A percentile compares a stretch with the other conserved stretches of the same genome.
Conservation (phyloP, 2,888 invertebrate species). For the Tiliacea citrago region DNA sequence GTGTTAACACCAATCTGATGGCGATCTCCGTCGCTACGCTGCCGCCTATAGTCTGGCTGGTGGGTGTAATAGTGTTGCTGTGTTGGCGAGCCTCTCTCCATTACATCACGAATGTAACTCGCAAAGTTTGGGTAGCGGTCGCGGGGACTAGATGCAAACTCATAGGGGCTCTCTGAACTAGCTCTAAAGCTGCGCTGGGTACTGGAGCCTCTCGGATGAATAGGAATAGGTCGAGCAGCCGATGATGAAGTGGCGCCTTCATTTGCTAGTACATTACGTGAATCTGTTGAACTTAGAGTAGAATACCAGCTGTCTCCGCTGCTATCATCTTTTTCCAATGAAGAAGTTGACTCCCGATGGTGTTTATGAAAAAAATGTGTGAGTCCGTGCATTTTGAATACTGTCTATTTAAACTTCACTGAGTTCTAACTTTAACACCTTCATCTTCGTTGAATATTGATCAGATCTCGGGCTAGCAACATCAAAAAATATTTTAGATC, state of each 20-base stretch:
- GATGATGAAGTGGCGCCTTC: slow-evolving; percentile 63
- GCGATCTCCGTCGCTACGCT: slow-evolving; percentile 80
- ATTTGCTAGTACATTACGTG: slow-evolving; percentile 70
- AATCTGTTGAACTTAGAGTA: slow-evolving; percentile 75
- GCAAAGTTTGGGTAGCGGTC: slow-evolving; percentile 87
- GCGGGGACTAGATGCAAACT: slow-evolving; percentile 85
- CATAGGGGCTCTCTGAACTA: slow-evolving; percentile 77
- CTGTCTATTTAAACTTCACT: slow-evolving; percentile 56
- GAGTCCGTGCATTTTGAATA: slow-evolving; percentile 86
- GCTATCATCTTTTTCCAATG: slow-evolving; percentile 84
- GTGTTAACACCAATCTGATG: slow-evolving; percentile 77
- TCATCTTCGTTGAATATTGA: slow-evolving; percentile 56
- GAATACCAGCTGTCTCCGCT: slow-evolving; percentile 86
- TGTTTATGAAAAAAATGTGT: slow-evolving; percentile 85
- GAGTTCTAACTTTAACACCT: slow-evolving; percentile 29
- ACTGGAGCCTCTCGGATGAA: slow-evolving; percentile 76
- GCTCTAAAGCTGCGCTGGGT: slow-evolving; percentile 78
- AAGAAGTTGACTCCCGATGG: slow-evolving; percentile 80
- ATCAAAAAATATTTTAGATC: slow-evolving; percentile 29
- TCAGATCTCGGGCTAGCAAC: slow-evolving; percentile 67
- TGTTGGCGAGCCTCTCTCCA: slow-evolving; percentile 76
- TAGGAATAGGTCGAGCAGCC: slow-evolving; percentile 76
- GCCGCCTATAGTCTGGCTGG: slow-evolving; percentile 77
- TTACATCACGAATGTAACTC: slow-evolving; percentile 85
- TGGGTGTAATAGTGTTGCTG: slow-evolving; percentile 77